Percentiles rank a stretch among this genome's conserved stretches.
Evolutionary conservation across 2,113 vertebrate genomes (phyloP).

Genomic region (Marcusenius ussheri): DNA sequence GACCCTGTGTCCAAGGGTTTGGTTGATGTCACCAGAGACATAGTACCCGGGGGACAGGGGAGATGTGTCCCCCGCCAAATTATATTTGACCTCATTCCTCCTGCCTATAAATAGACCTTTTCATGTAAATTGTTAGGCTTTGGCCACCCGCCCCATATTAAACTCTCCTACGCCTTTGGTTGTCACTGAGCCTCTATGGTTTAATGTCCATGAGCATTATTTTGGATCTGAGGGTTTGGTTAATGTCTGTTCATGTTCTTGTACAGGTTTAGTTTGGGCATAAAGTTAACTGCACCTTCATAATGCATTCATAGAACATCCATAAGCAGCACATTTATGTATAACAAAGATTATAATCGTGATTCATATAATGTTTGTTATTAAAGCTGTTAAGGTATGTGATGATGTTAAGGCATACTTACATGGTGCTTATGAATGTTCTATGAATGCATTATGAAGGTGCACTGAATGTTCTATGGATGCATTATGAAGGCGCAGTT

Average conservation of each 20-base stretch:
- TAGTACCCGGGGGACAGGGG: background rate
- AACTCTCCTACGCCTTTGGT: background rate
- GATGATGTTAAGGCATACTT: background rate
- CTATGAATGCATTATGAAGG: no score
- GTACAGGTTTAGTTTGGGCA: background rate
- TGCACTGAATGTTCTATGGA: background rate
- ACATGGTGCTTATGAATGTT: background rate
- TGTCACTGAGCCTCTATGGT: background rate
- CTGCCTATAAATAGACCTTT: background rate
- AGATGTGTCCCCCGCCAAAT: background rate
- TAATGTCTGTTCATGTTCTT: background rate
- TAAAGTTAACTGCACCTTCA: background rate
- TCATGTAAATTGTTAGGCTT: background rate
- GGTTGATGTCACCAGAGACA: background rate
- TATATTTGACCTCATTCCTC: background rate
- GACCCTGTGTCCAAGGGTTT: background rate
- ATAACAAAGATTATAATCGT: background rate
- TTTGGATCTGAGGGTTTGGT: background rate
- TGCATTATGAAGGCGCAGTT: no score
- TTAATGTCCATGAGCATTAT: background rate
- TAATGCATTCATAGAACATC: background rate
- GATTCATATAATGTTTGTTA: background rate
- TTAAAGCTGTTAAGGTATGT: background rate
- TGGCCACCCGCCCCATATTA: background rate
- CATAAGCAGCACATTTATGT: background rate